Evolutionary conservation across 2,797 vertebrate genomes (phyloP), one percentile per base, ranked within the genome.

Genomic region (Astyanax mexicanus): DNA sequence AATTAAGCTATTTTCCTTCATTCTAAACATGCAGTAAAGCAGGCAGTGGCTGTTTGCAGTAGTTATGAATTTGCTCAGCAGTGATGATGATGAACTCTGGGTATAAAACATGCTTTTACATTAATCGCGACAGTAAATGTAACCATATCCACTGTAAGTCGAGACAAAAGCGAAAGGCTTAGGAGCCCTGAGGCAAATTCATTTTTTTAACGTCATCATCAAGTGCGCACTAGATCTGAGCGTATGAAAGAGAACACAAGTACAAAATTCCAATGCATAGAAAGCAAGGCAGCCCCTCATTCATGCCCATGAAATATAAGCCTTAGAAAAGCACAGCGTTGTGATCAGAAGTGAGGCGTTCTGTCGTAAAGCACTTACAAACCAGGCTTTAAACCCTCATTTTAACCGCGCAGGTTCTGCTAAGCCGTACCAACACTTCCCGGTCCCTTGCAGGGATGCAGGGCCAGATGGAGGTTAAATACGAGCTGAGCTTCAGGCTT

Each of bases 401-500:
- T 81, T 80, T 49, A 72, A 60, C 74, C 71, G 47, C 47, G 47
- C 58, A 47, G 74, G 42, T 71, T 74, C 74, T 58, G 54, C 80
- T 74, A 64, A 74, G 73, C 66, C 67, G 69, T 75, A 78, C 75
- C 79, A 75, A 75, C 79, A 75, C 73, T 77, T 80, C 71, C 45
- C 68, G 69, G 77, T 72, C 55, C 58, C 74, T 76, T 64, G 23
- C 67, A 74, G 49, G 58, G 77, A 77, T 62, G 57, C 44, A 45
- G 49, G 75, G 74, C 82, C 82, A 84, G 82, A 84, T 84, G 82
- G 82, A 81, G 74, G 89, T 87, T 82, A 83, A 88, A 89, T 81
- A 81, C 57, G 73, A 75, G 81, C 79, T 90, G 90, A 89, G 87
- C 91, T 86, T 79, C 84, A 91, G 87, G 86, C 86, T 79, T 77